These are phyloP conservation scores for Ceratina japonica DNA, from an alignment of 1,140 invertebrate genomes.

Conservation along the genomic window DNA sequence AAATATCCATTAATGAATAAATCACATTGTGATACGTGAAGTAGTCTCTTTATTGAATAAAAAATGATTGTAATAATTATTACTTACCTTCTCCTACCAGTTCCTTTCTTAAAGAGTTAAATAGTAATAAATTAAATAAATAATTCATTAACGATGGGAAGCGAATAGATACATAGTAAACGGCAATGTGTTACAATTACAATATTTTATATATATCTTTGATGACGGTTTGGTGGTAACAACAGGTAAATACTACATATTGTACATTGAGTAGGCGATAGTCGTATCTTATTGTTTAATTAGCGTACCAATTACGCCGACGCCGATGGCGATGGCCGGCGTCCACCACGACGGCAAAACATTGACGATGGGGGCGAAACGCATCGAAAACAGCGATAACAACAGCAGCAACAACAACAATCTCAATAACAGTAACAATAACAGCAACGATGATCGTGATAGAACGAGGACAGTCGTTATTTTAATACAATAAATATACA, in stretches of 20 bases:
- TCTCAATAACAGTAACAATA: conserved; percentile 60
- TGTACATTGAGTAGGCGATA: conserved; percentile 81
- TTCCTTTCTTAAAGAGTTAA: too few relatives aligned
- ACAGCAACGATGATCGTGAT: conserved; percentile 55
- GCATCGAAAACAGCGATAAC: conserved; percentile 51
- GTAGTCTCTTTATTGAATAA: neutral
- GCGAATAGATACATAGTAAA: neutral
- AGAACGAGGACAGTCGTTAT: conserved; percentile 52
- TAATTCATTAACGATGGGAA: neutral
- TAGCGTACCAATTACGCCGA: conserved; percentile 57
- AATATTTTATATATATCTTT: conserved; percentile 80
- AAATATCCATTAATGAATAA: neutral
- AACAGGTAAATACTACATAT: conserved; percentile 81
- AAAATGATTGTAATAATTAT: neutral
- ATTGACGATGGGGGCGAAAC: conserved; percentile 38
- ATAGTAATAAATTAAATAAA: too few relatives aligned
- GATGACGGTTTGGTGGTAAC: conserved; percentile 80
- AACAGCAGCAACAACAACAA: conserved; percentile 60
- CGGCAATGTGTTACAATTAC: conserved; percentile 76
- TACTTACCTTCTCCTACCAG: too few relatives aligned
- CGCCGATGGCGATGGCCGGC: conserved; percentile 40
- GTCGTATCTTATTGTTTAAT: conserved; percentile 77
- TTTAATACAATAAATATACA: conserved; percentile 32
- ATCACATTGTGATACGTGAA: too few relatives aligned
- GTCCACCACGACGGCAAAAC: conserved; percentile 43